Conservation (phyloP, 2,888 invertebrate species). For the Drosophila dives region DNA sequence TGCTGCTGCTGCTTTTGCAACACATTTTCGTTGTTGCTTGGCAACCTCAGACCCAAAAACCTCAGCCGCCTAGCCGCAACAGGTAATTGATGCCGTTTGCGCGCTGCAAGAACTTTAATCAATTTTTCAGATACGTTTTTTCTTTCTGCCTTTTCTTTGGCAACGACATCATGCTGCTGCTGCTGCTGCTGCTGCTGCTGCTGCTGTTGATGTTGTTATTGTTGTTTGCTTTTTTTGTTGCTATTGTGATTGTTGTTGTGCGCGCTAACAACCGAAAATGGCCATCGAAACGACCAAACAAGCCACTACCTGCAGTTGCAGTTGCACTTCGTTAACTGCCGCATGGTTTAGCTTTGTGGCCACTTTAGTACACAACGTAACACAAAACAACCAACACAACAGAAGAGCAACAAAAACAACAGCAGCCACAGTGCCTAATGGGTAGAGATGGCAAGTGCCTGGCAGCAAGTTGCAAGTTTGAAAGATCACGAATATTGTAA, state of each 20-base stretch:
- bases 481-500: constrained; percentile 25
- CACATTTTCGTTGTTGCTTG: constrained; percentile 33
- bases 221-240: neutral
- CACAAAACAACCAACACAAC: neutral
- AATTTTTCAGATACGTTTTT: constrained; percentile 67
- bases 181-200: neutral
- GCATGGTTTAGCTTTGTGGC: constrained; percentile 31
- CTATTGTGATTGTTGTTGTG: constrained; percentile 16
- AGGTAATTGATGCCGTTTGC: constrained; percentile 73
- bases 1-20: constrained; percentile 17
- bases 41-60: constrained; percentile 24
- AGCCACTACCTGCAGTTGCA: constrained; percentile 16
- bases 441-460: constrained; percentile 26
- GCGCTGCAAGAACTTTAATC: constrained; percentile 72
- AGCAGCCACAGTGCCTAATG: neutral
- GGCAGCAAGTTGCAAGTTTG: constrained; percentile 24
- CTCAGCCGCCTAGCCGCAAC: constrained; percentile 57
- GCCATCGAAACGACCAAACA: constrained; percentile 45
- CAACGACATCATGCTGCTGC: constrained; percentile 36
- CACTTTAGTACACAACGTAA: neutral
- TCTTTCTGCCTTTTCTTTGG: constrained; percentile 26
- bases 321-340: constrained; percentile 21
- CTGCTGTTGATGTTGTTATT: neutral
- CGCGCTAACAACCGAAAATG: constrained; percentile 52
- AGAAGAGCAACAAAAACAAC: neutral